Conservation (phyloP, 2,888 invertebrate species). For the Synanthedon vespiformis region DNA sequence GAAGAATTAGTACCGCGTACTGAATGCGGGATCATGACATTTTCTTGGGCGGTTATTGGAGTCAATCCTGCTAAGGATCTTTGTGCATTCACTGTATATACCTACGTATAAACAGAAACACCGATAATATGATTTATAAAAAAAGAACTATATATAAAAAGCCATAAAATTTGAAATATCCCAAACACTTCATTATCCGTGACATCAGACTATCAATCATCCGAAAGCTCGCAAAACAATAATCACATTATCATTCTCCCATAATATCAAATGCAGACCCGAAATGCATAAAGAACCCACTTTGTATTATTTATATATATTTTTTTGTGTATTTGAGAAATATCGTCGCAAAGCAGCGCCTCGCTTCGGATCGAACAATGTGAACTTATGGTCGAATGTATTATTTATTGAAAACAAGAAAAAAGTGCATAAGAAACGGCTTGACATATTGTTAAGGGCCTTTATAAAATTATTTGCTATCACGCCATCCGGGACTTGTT, state of each 20-base stretch:
- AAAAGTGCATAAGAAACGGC: slow-evolving; percentile 41
- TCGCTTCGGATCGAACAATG: slow-evolving; percentile 60
- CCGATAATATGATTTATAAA: background rate
- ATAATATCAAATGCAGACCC: slow-evolving; percentile 63
- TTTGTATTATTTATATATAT: slow-evolving; percentile 23
- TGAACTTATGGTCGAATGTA: slow-evolving; percentile 61
- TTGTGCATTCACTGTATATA: background rate
- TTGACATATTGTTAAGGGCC: slow-evolving; percentile 66
- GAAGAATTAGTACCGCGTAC: no score
- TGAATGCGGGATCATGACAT: no score
- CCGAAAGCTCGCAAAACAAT: slow-evolving; percentile 62
- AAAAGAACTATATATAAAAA: slow-evolving; percentile 12
- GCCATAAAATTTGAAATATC: slow-evolving; percentile 35
- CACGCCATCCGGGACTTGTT: slow-evolving; percentile 56
- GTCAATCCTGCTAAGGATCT: background rate
- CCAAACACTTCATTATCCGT: slow-evolving; percentile 59
- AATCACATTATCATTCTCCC: slow-evolving; percentile 68
- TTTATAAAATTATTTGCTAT: slow-evolving; percentile 69
- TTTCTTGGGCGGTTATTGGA: no score
- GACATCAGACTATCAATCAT: slow-evolving; percentile 65
- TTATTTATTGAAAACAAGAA: slow-evolving; percentile 64
- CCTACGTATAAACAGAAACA: background rate
- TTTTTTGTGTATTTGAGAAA: slow-evolving; percentile 45
- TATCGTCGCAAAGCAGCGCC: slow-evolving; percentile 47
- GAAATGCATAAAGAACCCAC: slow-evolving; percentile 63